Evolutionary conservation across 1,140 invertebrate species (phyloP).

Genomic region (Hesperophylax magnus): DNA sequence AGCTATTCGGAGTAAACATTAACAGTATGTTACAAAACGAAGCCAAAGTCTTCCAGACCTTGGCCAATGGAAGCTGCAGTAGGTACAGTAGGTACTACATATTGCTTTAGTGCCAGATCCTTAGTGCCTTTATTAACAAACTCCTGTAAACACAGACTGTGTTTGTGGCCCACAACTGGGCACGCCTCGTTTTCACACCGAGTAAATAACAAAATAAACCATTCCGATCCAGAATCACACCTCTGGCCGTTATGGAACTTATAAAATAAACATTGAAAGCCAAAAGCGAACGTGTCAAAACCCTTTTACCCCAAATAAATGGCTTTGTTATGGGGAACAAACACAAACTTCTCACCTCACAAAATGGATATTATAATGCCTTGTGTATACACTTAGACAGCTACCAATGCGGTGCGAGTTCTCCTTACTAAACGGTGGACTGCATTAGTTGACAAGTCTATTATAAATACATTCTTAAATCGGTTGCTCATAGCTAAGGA

Average conservation of each 20-base stretch:
- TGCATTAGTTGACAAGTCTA: too few relatives aligned
- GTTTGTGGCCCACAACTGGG: background rate
- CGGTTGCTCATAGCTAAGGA: too few relatives aligned
- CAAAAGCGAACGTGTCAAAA: slow-evolving; percentile 32
- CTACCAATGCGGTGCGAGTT: too few relatives aligned
- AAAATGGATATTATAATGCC: too few relatives aligned
- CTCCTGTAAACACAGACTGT: background rate
- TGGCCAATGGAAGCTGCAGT: background rate
- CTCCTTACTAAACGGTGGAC: too few relatives aligned
- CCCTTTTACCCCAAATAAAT: slow-evolving; percentile 34
- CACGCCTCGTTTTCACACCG: slow-evolving; percentile 14
- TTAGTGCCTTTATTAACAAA: background rate
- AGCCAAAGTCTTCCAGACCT: background rate
- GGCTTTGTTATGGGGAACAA: background rate
- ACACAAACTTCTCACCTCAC: background rate
- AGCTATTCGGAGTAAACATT: background rate
- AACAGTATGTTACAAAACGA: background rate
- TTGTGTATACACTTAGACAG: too few relatives aligned
- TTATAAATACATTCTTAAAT: too few relatives aligned
- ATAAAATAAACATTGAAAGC: slow-evolving; percentile 10
- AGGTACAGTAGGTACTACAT: too few relatives aligned
- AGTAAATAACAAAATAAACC: slow-evolving; percentile 4
- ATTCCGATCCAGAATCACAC: background rate
- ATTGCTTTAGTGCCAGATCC: too few relatives aligned
- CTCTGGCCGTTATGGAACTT: slow-evolving; percentile 2